A percentile compares a stretch with the other conserved stretches of the same genome.
These are phyloP conservation scores for Magallana nippona DNA, from an alignment of 2,888 invertebrate genomes.

Conservation along the genomic window DNA sequence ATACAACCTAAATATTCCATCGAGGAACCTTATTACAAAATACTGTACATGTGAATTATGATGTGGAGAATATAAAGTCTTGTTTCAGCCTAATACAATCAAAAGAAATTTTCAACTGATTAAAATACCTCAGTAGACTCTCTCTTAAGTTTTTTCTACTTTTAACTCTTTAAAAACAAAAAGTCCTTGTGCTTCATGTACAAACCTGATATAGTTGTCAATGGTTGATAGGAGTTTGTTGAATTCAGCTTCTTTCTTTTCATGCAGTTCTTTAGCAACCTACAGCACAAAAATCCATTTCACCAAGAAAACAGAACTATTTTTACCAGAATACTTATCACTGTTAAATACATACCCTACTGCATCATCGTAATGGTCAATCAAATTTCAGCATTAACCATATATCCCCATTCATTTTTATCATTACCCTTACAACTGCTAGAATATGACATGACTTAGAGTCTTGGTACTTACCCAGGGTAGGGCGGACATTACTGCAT, in stretches of 20 bases:
- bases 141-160: not conserved
- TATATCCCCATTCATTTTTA: not conserved
- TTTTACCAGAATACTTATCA: no score
- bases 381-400: not conserved
- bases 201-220: constrained; percentile 89
- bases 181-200: not conserved
- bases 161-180: not conserved
- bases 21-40: no score
- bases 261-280: constrained; percentile 96
- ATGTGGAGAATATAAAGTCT: no score
- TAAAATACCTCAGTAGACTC: no score
- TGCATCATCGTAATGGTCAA: no score
- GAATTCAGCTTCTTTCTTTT: constrained; percentile 96
- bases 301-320: no score
- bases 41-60: no score
- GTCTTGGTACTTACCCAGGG: constrained; percentile 86
- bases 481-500: constrained; percentile 92
- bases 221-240: constrained; percentile 94
- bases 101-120: no score
- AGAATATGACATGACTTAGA: not conserved
- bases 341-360: no score
- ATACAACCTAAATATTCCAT: no score
- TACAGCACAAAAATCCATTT: constrained; percentile 56
- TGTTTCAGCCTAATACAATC: no score
- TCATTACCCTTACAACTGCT: not conserved